Base-by-base conservation (phyloP, 2,113 vertebrate genomes). In the Pipra filicauda region DNA sequence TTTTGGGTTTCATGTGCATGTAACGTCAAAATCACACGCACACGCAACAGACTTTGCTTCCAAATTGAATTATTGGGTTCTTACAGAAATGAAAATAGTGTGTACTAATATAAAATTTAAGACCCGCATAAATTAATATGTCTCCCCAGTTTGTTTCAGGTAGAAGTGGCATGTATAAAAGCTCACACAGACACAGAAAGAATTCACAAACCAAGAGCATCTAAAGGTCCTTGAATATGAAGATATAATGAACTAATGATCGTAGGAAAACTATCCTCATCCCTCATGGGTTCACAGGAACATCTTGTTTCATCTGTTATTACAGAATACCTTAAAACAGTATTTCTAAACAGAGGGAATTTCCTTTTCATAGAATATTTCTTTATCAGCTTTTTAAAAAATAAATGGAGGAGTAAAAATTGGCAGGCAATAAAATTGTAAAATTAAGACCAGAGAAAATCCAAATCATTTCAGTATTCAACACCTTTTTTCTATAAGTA, bases 61-160 rank as follows among this genome's bases (percentile, higher is more conserved):
- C 33, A 78, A 90, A 54, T 61, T 51, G 23, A 59, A 70, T 30
- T 39, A 26, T 77, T 85, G 9, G 11, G 24, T 31, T 78, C 80
- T 91, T 94, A 79, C 57, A 77, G 46, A 80, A 93, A 77, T 88
- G 64, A 78, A 86, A 94, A 55, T 12, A 86, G 19, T 15, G 57
- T 76, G 59, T 26, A 14, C 27, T 39, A 30, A 78, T 9, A 55
- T 8, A 78, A 86, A 89, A 90, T 54, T 43, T 71, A 90, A 75
- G 75, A 86, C 8, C 13, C 37, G 66, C 35, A 30, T 55, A 62
- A 74, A 49, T 52, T 7, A 85, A 51, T 55, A 2, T 48, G 14
- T 74, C 20, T 69, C 7, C 37, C 35, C 41, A 13, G 15, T 27
- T 64, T 15, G 54, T 28, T 79, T 78, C 69, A 85, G 30, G 43